Evolutionary conservation across 2,888 invertebrate species (phyloP), one percentile per base, ranked within the genome.

Genomic region (Apocheima hispidaria): DNA sequence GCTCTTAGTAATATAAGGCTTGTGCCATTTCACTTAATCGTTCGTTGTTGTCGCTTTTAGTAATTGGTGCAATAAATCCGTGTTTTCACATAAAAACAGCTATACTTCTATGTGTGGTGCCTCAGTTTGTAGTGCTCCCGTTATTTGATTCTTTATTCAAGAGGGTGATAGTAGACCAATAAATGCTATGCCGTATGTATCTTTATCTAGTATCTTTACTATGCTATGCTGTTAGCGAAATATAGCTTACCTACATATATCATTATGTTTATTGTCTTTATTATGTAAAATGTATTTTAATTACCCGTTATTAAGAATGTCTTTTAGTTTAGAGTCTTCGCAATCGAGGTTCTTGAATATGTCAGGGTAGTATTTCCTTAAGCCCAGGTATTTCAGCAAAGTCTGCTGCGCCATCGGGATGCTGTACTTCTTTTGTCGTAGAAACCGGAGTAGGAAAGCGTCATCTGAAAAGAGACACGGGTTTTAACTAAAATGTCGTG

Each of bases 341-440:
- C 94, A 94, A 80, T 97, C 96, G 70, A 97, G 81, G 50, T 95
- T 94, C 66, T 87, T 86, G 71, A 95, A 95, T 76, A 94, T 92
- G 69, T 95, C 93, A 9, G 94, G 95, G 78, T 96, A 96, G 53
- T 94, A 95, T 78, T 95, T 95, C 62, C 96, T 91, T 46, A 96
- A 92, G 74, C 95, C 96, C 63, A 97, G 87, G 82, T 97, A 97
- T 79, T 97, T 97, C 18, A 97, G 90, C 36, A 97, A 81, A 44
- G 95, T 94, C 78, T 96, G 96, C 80, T 97, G 95, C 0, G 97
- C 96, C 95, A 96, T 95, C 1, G 95, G 95, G 30, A 97, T 93
- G 77, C 96, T 96, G 90, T 94, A 97, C 83, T 96, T 97, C 80
- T 96, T 96, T 64, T 95, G 95, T 1, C 97, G 94, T 60, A 97